Percentiles rank a stretch among this genome's conserved stretches.
These are phyloP conservation scores for Nixonia krombeini DNA, from an alignment of 1,140 invertebrate species.

Conservation along the genomic window DNA sequence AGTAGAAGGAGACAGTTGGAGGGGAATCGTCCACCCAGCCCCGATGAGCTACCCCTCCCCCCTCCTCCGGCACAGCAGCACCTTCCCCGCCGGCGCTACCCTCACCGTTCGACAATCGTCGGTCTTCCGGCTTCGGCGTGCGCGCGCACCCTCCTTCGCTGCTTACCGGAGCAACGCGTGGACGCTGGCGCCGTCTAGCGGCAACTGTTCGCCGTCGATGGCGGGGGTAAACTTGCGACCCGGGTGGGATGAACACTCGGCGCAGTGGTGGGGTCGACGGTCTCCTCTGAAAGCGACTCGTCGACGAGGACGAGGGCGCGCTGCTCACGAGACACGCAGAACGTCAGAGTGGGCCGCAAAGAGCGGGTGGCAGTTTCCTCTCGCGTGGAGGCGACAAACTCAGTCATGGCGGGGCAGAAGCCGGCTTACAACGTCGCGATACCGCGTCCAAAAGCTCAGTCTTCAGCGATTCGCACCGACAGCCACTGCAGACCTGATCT, in stretches of 20 bases:
- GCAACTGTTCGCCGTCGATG: conserved; percentile 22
- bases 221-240: conserved; percentile 16
- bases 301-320: conserved; percentile 52
- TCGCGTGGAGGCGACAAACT: background rate
- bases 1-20: conserved; percentile 8
- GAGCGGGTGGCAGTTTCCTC: conserved; percentile 43
- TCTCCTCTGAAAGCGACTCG: conserved; percentile 15
- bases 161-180: no score
- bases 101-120: conserved; percentile 6
- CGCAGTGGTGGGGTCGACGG: conserved; percentile 12
- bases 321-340: conserved; percentile 55
- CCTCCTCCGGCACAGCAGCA: no score
- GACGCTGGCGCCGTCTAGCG: conserved; percentile 51
- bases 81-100: background rate
- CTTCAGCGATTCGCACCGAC: conserved; percentile 55
- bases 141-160: conserved; percentile 45
- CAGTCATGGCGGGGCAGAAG: conserved; percentile 52
- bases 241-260: conserved; percentile 7
- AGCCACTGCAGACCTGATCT: conserved; percentile 48
- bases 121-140: conserved; percentile 22
- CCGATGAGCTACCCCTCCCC: background rate
- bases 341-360: conserved; percentile 57
- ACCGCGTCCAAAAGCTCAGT: conserved; percentile 54
- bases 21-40: background rate
- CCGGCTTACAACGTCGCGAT: conserved; percentile 56